Evolutionary conservation across 2,113 vertebrate species (phyloP).

Genomic region (Myotis brandtii): DNA sequence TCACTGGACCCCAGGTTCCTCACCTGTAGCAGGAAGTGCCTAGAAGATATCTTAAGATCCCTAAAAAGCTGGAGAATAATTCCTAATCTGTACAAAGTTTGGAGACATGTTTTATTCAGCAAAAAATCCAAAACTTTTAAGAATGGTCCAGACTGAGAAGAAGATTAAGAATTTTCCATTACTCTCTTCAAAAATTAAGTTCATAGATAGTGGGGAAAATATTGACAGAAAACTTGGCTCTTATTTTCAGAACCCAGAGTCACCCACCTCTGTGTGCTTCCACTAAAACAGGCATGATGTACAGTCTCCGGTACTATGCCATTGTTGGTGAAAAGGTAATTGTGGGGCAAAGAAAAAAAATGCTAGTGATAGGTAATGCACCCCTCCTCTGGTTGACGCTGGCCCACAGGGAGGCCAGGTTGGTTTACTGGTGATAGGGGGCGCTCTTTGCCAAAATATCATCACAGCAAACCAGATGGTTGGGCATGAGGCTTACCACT

Average conservation of each 20-base stretch:
- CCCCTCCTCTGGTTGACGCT: accelerated
- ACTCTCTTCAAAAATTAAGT: not conserved
- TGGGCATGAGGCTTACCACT: not conserved
- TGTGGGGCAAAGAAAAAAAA: not conserved
- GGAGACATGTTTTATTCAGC: not conserved
- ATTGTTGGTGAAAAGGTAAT: not conserved
- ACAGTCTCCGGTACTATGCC: not conserved
- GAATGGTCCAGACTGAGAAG: not conserved
- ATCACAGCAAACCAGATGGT: accelerated
- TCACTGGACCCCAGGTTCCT: not conserved
- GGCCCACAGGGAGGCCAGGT: not conserved
- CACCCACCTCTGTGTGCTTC: not conserved
- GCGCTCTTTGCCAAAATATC: constrained; percentile 63
- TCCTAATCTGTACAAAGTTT: not conserved
- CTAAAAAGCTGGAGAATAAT: not conserved
- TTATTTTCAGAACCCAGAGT: not conserved
- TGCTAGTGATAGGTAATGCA: accelerated
- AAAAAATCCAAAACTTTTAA: not conserved
- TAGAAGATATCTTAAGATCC: not conserved
- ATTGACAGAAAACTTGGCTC: not conserved
- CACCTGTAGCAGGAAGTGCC: not conserved
- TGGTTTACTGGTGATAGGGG: constrained; percentile 36
- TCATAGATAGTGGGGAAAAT: not conserved
- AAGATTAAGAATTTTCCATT: not conserved
- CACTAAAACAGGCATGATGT: not conserved